Conservation (phyloP, 30 jellyfish, hydroid and myxozoan genomes). For the Rhopilema esculentum region DNA sequence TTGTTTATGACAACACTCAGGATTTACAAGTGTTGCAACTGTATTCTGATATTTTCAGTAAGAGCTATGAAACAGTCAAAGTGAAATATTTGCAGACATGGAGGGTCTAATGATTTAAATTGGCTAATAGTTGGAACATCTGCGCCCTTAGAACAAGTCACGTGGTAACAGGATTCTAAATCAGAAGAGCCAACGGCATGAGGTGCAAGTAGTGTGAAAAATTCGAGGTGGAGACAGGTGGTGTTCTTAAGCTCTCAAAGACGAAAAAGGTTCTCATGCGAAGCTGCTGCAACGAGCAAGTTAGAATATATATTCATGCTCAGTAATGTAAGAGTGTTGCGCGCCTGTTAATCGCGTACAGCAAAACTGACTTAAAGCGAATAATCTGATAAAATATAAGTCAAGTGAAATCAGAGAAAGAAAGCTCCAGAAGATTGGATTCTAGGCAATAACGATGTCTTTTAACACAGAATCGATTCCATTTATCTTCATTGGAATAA, state of each 20-base stretch:
- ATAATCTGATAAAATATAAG: too few relatives aligned
- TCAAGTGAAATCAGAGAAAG: background rate
- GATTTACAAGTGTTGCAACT: too few relatives aligned
- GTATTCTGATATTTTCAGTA: too few relatives aligned
- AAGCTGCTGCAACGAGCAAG: background rate
- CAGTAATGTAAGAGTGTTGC: too few relatives aligned
- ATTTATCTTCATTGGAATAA: constrained; percentile 48
- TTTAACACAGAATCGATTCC: constrained; percentile 25
- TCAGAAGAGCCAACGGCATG: background rate
- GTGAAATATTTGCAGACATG: too few relatives aligned
- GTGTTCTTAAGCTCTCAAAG: background rate
- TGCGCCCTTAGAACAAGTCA: background rate
- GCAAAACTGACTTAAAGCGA: too few relatives aligned
- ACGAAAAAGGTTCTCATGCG: background rate
- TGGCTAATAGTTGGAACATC: background rate
- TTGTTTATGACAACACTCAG: too few relatives aligned
- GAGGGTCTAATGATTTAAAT: too few relatives aligned
- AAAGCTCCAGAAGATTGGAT: background rate
- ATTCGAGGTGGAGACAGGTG: background rate
- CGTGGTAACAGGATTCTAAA: background rate
- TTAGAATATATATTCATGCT: too few relatives aligned
- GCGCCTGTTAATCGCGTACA: too few relatives aligned
- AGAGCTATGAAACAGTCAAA: too few relatives aligned
- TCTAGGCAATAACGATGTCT: background rate
- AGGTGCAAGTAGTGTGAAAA: background rate